These are phyloP conservation scores for Mythimna albipuncta DNA, from an alignment of 2,888 invertebrate genomes.

Conservation along the genomic window DNA sequence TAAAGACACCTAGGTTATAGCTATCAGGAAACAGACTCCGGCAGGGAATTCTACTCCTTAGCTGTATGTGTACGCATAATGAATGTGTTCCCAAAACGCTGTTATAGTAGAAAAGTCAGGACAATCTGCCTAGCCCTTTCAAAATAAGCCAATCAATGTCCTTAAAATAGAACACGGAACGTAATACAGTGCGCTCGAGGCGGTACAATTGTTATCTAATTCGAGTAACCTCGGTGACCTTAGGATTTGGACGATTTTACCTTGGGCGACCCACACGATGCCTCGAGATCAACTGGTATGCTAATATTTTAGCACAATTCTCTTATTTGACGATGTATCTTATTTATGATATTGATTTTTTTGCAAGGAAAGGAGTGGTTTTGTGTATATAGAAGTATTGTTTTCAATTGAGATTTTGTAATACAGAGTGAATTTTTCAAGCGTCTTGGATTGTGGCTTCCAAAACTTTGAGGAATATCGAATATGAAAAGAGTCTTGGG, in stretches of 20 bases:
- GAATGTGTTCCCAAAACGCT: too few species aligned
- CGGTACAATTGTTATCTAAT: conserved; percentile 18
- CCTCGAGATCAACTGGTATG: conserved; percentile 54
- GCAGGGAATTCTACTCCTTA: too few species aligned
- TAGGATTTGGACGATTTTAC: conserved; percentile 27
- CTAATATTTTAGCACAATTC: conserved; percentile 33
- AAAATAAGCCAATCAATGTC: not conserved
- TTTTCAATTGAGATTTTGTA: too few species aligned
- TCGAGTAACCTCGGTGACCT: conserved; percentile 18
- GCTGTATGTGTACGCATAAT: too few species aligned
- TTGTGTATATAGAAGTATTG: not conserved
- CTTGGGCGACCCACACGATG: conserved; percentile 28
- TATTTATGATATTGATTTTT: not conserved
- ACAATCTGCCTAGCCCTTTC: too few species aligned
- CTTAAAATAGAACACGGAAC: conserved; percentile 24
- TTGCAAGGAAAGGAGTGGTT: not conserved
- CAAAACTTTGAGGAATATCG: too few species aligned
- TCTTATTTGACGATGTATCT: not conserved
- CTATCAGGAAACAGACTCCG: too few species aligned
- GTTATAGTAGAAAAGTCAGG: too few species aligned
- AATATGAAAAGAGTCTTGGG: too few species aligned
- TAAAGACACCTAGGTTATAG: too few species aligned
- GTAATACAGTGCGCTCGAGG: not conserved
- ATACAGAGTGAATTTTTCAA: too few species aligned
- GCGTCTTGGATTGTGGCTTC: too few species aligned